phyloP scores from a whole-genome alignment of 2,888 invertebrate genomes.

The Leptodirus hochenwartii region DNA sequence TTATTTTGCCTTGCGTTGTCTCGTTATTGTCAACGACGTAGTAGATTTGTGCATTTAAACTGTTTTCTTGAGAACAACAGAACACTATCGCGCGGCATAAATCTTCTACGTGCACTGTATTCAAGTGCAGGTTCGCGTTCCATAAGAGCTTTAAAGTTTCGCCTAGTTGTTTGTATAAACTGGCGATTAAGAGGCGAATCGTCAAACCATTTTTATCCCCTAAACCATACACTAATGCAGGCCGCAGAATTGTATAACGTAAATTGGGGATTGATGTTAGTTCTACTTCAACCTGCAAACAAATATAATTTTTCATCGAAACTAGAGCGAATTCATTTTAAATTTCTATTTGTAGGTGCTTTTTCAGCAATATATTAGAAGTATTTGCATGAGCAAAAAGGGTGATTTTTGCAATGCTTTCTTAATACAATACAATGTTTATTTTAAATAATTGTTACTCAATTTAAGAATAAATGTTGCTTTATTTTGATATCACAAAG shows the following conservation, averaged over 20 bases:
- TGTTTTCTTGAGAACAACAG: constrained; percentile 25
- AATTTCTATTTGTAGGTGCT: neutral
- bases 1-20: constrained; percentile 72
- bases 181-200: constrained; percentile 70
- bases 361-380: neutral
- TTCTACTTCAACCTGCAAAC: constrained; percentile 48
- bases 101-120: constrained; percentile 76
- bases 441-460: too few relatives aligned
- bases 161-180: constrained; percentile 70
- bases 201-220: constrained; percentile 71
- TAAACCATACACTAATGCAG: constrained; percentile 72
- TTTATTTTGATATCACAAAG: too few relatives aligned
- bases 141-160: constrained; percentile 87
- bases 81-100: constrained; percentile 70
- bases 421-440: too few relatives aligned
- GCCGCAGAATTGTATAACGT: constrained; percentile 60
- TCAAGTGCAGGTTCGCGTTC: constrained; percentile 67
- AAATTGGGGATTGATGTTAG: constrained; percentile 47
- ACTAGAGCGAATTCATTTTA: neutral
- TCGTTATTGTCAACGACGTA: constrained; percentile 70
- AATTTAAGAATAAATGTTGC: too few relatives aligned
- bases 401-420: too few relatives aligned
- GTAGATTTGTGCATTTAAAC: constrained; percentile 36
- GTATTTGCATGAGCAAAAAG: too few relatives aligned
- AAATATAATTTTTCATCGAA: constrained; percentile 2